phyloP scores from a whole-genome alignment of 2,797 vertebrate genomes.

The Lindbergichthys nudifrons region DNA sequence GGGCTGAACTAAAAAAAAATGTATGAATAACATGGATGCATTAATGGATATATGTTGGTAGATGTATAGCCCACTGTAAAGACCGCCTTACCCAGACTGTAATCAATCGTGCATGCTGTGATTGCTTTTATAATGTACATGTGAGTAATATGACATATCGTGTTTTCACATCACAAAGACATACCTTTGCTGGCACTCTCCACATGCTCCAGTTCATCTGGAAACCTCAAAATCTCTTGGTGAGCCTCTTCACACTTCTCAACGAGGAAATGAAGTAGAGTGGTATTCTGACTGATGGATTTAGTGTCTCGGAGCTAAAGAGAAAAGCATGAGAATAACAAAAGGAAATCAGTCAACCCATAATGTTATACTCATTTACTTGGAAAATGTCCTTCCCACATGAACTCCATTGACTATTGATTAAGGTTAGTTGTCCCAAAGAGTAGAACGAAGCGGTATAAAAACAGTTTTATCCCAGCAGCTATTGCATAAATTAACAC shows the following conservation, averaged over 20 bases:
- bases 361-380: constrained; percentile 10
- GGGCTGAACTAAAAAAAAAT: constrained; percentile 5
- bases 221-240: constrained; percentile 91
- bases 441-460: no score
- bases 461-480: no score
- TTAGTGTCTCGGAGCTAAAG: constrained; percentile 96
- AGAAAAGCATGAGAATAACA: neutral
- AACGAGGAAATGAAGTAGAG: constrained; percentile 94
- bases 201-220: constrained; percentile 93
- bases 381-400: constrained; percentile 1
- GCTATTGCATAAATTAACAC: no score
- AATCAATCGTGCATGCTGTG: neutral
- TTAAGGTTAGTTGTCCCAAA: neutral
- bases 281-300: constrained; percentile 92
- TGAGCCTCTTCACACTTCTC: constrained; percentile 92
- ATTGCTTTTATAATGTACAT: neutral
- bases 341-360: neutral
- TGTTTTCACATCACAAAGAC: constrained; percentile 11
- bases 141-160: neutral
- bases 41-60: neutral
- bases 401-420: neutral
- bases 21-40: neutral
- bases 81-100: neutral
- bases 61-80: neutral
- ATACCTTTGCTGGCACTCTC: constrained; percentile 96